A percentile compares a stretch with the other conserved stretches of the same genome.
Evolutionary conservation across 2,797 vertebrate genomes (phyloP).

Genomic region (Distichodus sexfasciatus): DNA sequence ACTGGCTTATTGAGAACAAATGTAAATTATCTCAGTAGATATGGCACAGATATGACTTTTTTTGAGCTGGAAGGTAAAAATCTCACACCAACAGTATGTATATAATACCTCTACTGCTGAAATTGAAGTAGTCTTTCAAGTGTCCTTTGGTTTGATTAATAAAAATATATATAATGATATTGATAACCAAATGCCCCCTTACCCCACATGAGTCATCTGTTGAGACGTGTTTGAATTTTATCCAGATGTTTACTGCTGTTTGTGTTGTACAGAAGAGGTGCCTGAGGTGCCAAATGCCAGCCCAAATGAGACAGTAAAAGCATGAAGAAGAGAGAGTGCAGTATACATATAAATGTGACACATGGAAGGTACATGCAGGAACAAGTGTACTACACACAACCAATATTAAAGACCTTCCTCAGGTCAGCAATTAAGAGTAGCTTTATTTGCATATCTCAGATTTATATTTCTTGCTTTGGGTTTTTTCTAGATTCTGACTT

Average conservation of each 20-base stretch:
- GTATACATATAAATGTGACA: no score
- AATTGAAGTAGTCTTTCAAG: not conserved
- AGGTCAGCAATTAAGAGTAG: no score
- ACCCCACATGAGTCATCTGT: not conserved
- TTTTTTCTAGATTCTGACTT: no score
- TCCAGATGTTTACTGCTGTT: conserved; percentile 22
- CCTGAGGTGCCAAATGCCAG: conserved; percentile 15
- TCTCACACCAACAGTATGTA: not conserved
- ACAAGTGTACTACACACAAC: no score
- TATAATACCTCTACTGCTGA: no score
- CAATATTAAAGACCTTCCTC: no score
- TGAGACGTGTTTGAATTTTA: not conserved
- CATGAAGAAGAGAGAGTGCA: not conserved
- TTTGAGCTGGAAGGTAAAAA: not conserved
- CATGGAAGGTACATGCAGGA: no score
- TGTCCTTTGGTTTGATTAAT: conserved; percentile 58
- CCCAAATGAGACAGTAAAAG: not conserved
- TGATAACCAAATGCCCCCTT: conserved; percentile 6
- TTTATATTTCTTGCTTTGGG: no score
- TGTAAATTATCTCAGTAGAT: conserved; percentile 32
- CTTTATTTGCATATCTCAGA: no score
- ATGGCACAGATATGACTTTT: conserved; percentile 22
- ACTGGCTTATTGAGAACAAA: conserved; percentile 33
- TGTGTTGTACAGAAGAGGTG: not conserved
- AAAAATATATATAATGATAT: no score